Conservation (phyloP, 2,797 vertebrate genomes). For the Bufotes viridis region DNA sequence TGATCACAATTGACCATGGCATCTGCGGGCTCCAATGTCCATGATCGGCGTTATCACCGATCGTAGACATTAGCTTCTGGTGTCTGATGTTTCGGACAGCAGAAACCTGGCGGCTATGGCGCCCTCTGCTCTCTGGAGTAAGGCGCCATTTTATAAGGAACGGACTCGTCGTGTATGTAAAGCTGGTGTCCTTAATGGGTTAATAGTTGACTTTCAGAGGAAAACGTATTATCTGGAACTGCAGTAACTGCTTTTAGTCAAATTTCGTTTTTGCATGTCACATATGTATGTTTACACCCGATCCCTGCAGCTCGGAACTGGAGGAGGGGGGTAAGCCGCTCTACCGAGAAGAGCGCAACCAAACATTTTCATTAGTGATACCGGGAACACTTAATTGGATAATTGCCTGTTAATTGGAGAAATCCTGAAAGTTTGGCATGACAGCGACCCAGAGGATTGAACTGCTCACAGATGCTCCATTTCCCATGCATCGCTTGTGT, state of each 20-base stretch:
- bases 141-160: no score
- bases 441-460: not conserved
- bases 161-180: no score
- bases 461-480: slow-evolving; percentile 3
- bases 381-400: slow-evolving; percentile 41
- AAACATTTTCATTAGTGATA: slow-evolving; percentile 15
- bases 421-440: slow-evolving; percentile 25
- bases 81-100: no score
- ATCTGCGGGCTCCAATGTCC: no score
- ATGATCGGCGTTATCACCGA: no score
- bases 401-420: slow-evolving; percentile 18
- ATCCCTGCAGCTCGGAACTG: not conserved
- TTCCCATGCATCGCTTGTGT: not conserved
- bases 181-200: not conserved
- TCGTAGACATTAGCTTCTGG: no score
- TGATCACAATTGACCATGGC: no score
- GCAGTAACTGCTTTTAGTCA: not conserved
- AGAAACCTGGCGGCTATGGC: no score
- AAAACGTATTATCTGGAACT: slow-evolving; percentile 28
- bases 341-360: not conserved
- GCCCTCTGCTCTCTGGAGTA: no score
- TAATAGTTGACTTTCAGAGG: slow-evolving; percentile 4
- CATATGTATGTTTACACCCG: not conserved
- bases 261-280: not conserved
- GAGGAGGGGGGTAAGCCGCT: no score